Base-by-base conservation (phyloP, 2,888 invertebrate species). In the Dasypogon diadema region DNA sequence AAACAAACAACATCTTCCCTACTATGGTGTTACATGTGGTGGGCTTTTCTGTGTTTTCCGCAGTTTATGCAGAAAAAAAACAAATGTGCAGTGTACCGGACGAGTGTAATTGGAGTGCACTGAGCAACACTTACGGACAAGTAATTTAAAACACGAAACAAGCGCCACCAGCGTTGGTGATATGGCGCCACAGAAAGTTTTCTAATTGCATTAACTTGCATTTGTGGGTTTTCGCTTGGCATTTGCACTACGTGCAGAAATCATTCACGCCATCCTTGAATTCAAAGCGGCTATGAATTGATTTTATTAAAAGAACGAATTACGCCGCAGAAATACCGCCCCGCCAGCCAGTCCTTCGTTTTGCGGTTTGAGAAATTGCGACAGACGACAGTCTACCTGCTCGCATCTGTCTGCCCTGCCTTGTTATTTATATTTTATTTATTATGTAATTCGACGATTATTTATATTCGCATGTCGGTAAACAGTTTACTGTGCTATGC, bases 171-270 rank as follows among this genome's bases (percentile, higher is more conserved):
- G 51, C 18, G 51, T 12, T 18, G 16, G 51, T 12, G 18, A 51
- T 48, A 48, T 51, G 51, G 51, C 51, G 51, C 51, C 51, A 51
- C 8, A 21, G 18, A 16, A 51, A 51, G 4, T 5, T 16, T 3
- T 51, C 51, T 51, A 51, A 51, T 51, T 51, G 16, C 51, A 51
- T 51, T 51, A 51, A 51, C 6, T 51, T 51, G 51, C 51, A 2
- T n/a, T 16, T 51, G 51, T 51, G 18, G 51, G 51, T 14, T 18
- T 51, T 51, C 51, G 1, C 51, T 6, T 51, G 1, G 16, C n/a
- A 2, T 42, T 42, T 42, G 12, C 42, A 42, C 42, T 0, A 1
- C 1, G 0, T 12, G n/a, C 1, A 42, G 42, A 42, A 6, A 12
- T 42, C 12, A 12, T 2, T 42, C 42, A 42, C 42, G 3, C 42